Evolutionary conservation across 2,888 invertebrate genomes (phyloP).

Genomic region (Lasioglossum lativentre): DNA sequence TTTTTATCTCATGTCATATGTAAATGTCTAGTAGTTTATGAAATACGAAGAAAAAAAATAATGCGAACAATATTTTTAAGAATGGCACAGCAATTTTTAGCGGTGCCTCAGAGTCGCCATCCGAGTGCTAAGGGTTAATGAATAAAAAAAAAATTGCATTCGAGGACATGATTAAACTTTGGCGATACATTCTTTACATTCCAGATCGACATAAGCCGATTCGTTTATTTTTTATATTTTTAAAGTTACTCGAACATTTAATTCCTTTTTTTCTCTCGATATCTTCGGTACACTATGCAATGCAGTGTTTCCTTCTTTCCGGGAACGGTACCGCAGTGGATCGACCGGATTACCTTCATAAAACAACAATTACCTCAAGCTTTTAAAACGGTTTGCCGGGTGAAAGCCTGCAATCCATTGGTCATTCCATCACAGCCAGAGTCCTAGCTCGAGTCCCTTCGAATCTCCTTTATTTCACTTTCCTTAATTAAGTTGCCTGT

Average conservation of each 20-base stretch:
- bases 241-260: not conserved
- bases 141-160: not conserved
- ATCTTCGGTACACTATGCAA: not conserved
- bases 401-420: slow-evolving; percentile 49
- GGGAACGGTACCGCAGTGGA: slow-evolving; percentile 38
- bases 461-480: slow-evolving; percentile 65
- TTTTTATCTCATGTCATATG: no score
- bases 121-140: no score
- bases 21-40: no score
- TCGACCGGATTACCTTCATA: slow-evolving; percentile 56
- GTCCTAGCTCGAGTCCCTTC: slow-evolving; percentile 13
- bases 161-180: not conserved
- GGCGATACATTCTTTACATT: not conserved
- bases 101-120: no score
- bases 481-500: slow-evolving; percentile 61
- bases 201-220: not conserved
- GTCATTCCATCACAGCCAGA: slow-evolving; percentile 63
- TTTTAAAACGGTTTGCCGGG: slow-evolving; percentile 57
- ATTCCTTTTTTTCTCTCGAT: not conserved
- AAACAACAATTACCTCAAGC: slow-evolving; percentile 67
- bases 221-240: not conserved
- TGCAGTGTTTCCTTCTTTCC: not conserved
- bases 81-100: no score
- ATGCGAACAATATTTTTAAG: no score
- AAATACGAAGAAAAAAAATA: no score